Evolutionary conservation across 2,113 vertebrate species (phyloP).

Genomic region (Proterorhinus semilunaris): DNA sequence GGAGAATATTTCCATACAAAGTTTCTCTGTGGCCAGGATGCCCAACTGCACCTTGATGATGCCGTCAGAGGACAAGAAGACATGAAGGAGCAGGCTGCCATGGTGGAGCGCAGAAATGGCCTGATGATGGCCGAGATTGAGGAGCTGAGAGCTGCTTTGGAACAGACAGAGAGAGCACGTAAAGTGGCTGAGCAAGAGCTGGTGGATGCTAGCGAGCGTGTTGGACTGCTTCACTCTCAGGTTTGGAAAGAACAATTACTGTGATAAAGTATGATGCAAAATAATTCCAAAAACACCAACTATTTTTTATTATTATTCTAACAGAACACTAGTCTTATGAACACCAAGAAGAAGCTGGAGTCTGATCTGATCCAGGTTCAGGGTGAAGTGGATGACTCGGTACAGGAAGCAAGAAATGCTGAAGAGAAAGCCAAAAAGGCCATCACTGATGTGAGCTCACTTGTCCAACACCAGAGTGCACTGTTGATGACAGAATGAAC

Average conservation of each 20-base stretch:
- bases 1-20: slow-evolving; percentile 55
- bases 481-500: too few species aligned
- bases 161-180: slow-evolving; percentile 74
- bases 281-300: neutral
- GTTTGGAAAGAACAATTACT: slow-evolving; percentile 50
- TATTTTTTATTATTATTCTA: neutral
- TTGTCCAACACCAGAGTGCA: too few species aligned
- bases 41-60: slow-evolving; percentile 85
- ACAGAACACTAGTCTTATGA: slow-evolving; percentile 66
- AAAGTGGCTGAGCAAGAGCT: slow-evolving; percentile 90
- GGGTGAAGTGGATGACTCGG: too few species aligned
- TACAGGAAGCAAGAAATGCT: too few species aligned
- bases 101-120: slow-evolving; percentile 80
- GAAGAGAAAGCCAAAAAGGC: too few species aligned
- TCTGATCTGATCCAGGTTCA: too few species aligned
- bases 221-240: slow-evolving; percentile 88
- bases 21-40: slow-evolving; percentile 79
- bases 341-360: slow-evolving; percentile 51
- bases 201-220: slow-evolving; percentile 85
- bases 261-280: neutral
- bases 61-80: slow-evolving; percentile 83
- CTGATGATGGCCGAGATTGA: slow-evolving; percentile 67
- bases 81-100: slow-evolving; percentile 84
- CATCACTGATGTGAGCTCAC: slow-evolving; percentile 73
- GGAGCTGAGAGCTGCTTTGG: slow-evolving; percentile 64